Evolutionary conservation across 2,888 invertebrate genomes (phyloP).

Genomic region (Stratiomys singularior): DNA sequence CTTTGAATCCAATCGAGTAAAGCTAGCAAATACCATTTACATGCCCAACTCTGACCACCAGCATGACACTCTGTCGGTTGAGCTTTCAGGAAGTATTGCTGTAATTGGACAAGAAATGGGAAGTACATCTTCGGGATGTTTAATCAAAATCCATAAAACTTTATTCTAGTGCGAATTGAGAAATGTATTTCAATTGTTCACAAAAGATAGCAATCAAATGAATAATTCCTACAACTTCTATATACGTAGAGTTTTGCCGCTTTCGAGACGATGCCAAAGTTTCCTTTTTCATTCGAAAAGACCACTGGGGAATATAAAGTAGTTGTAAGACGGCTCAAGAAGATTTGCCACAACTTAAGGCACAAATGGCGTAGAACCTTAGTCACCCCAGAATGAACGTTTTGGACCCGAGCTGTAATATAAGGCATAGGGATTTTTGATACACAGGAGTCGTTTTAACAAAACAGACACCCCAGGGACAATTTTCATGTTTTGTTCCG

Average conservation of each 20-base stretch:
- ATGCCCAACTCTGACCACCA: neutral
- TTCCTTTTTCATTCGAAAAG: neutral
- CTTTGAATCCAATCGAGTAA: neutral
- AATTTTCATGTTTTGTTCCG: slow-evolving; percentile 11
- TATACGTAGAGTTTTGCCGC: neutral
- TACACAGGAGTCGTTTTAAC: slow-evolving; percentile 13
- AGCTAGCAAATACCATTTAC: neutral
- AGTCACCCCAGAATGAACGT: neutral
- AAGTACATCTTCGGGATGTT: neutral
- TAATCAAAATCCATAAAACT: slow-evolving; percentile 5
- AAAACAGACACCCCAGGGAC: slow-evolving; percentile 13
- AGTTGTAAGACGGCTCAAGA: slow-evolving; percentile 22
- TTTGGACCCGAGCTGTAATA: neutral
- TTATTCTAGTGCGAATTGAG: slow-evolving; percentile 27
- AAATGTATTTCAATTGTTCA: slow-evolving; percentile 17
- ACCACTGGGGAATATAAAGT: slow-evolving; percentile 12
- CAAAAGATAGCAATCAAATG: slow-evolving; percentile 11
- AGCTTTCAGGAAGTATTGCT: neutral
- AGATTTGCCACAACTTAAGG: slow-evolving; percentile 24
- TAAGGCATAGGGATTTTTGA: neutral
- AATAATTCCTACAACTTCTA: neutral
- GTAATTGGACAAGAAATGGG: slow-evolving; percentile 5
- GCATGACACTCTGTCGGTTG: neutral
- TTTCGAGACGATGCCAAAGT: neutral
- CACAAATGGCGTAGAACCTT: neutral